Evolutionary conservation across 2,797 vertebrate species (phyloP).

Genomic region (Lutjanus argentimaculatus): DNA sequence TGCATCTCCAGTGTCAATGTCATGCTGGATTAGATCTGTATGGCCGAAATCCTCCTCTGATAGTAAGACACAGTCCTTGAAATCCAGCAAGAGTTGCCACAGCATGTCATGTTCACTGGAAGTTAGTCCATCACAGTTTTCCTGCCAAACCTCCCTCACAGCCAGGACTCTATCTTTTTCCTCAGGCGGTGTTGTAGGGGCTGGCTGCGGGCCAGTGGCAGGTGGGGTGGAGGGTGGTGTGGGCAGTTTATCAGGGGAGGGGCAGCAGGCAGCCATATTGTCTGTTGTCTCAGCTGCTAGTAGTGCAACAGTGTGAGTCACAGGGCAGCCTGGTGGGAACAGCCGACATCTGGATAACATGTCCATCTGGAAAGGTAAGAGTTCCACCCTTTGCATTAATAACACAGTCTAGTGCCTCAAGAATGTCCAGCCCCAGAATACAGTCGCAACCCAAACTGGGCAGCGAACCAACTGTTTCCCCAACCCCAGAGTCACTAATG

Average conservation of each 20-base stretch:
- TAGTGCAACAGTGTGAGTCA: too few relatives aligned
- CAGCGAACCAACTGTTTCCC: neutral
- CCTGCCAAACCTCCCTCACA: too few relatives aligned
- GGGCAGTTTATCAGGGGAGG: too few relatives aligned
- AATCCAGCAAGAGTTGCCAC: neutral
- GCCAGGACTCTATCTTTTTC: too few relatives aligned
- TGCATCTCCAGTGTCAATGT: constrained; percentile 2
- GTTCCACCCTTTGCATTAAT: neutral
- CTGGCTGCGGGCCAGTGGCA: too few relatives aligned
- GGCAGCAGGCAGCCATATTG: too few relatives aligned
- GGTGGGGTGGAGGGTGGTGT: too few relatives aligned
- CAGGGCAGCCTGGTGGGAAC: too few relatives aligned
- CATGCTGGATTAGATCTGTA: neutral
- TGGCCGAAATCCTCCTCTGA: neutral
- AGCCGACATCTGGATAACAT: neutral
- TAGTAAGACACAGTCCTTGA: neutral
- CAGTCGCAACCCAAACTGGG: neutral
- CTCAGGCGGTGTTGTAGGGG: too few relatives aligned
- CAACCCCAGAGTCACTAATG: neutral
- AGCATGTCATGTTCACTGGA: too few relatives aligned
- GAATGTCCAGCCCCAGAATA: neutral
- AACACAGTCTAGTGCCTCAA: neutral
- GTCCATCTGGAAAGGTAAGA: neutral
- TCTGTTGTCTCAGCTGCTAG: too few relatives aligned
- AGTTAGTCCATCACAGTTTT: neutral